Evolutionary conservation across 2,113 vertebrate genomes (phyloP), one percentile per base, ranked within the genome.

Genomic region (Nannospalax galili): DNA sequence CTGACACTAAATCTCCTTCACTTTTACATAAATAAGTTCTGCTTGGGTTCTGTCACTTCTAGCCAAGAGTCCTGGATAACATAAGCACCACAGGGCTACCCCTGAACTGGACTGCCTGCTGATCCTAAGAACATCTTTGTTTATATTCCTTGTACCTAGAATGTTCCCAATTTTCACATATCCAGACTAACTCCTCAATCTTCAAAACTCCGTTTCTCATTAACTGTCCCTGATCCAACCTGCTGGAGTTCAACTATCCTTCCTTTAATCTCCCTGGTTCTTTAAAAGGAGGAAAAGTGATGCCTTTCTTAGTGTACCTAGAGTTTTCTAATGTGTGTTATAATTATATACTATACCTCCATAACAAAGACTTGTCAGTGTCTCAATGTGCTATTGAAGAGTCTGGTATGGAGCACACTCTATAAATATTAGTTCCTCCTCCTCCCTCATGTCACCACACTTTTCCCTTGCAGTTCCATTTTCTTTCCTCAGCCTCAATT

Each of bases 351-450:
- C 24, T 73, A 70, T 69, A 77, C 24, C 20, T 96, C 67, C 48
- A 94, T 84, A 86, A 87, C 74, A 91, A 91, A 94, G n/a, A 90
- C 77, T 40, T 40, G 40, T 52, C 48, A n/a, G 45, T 19, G 26
- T 11, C 62, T 67, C 22, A 58, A 37, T 62, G 16, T 40, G 80
- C 30, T 78, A 40, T 28, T 70, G 26, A 11, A 48, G 73, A 67
- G 35, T 89, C 56, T 86, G 82, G 32, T 45, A n/a, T 65, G 74
- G 48, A 82, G 1, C 11, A 52, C 77, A 62, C 65, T 52, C 20
- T 19, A 24, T 65, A 87, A 90, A 42, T 16, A 37, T 90, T 75
- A 87, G 16, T 64, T 70, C 30, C 56, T 74, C 2, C 19, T n/a
- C 24, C 3, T 65, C n/a, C 30, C 84, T 32, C 32, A 17, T n/a